These are phyloP conservation scores for Pelmatolapia mariae DNA, from an alignment of 2,113 vertebrate genomes.

Conservation along the genomic window DNA sequence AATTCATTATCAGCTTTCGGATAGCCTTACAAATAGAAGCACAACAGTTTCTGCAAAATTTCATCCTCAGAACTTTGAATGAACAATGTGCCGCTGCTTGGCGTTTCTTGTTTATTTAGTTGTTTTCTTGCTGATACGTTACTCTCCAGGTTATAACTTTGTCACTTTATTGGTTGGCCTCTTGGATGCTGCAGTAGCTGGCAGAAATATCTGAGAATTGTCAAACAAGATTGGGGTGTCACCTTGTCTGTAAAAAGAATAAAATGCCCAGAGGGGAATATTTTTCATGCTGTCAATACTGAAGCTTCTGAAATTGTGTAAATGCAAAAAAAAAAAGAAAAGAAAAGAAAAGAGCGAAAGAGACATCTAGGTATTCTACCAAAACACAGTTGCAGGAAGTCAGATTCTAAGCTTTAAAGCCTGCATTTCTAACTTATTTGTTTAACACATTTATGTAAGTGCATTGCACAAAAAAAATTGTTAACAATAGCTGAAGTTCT, in stretches of 20 bases:
- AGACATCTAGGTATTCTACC: neutral
- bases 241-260: neutral
- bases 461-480: neutral
- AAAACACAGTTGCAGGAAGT: neutral
- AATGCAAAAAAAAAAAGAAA: neutral
- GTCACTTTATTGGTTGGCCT: neutral
- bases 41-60: neutral
- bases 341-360: neutral
- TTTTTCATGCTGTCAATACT: neutral
- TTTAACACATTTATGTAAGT: neutral
- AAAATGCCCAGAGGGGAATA: neutral
- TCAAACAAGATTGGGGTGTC: neutral
- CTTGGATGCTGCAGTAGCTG: neutral
- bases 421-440: neutral
- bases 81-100: neutral
- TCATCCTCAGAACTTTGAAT: neutral
- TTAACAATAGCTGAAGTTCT: neutral
- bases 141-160: neutral
- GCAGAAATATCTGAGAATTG: conserved; percentile 1
- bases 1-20: conserved; percentile 28
- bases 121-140: neutral
- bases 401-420: neutral
- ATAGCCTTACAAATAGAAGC: neutral
- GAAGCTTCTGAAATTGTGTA: neutral
- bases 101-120: neutral